Percentiles rank a stretch among this genome's conserved stretches.
These are phyloP conservation scores for Melospiza georgiana DNA, from an alignment of 2,113 vertebrate genomes.

Conservation along the genomic window DNA sequence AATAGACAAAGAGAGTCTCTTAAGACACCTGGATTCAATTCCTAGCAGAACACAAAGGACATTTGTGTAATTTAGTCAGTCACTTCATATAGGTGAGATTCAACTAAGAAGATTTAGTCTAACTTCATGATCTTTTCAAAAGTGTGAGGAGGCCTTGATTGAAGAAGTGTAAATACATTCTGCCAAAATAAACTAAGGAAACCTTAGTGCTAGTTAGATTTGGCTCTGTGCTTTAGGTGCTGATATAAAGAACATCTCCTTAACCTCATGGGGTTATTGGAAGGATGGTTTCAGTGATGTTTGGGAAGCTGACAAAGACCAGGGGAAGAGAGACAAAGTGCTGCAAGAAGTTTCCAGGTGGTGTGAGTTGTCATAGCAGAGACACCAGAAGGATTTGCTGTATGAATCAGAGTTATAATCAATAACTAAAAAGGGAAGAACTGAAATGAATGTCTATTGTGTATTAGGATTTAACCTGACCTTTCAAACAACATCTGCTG, in stretches of 20 bases:
- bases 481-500: constrained; percentile 33
- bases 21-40: constrained; percentile 19
- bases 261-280: neutral
- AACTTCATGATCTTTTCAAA: constrained; percentile 32
- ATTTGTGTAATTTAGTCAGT: neutral
- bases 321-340: neutral
- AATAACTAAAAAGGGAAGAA: neutral
- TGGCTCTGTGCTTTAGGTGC: neutral
- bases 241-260: neutral
- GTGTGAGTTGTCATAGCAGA: neutral
- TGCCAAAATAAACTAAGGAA: neutral
- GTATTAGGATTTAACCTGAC: constrained; percentile 13
- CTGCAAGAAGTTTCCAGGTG: neutral
- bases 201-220: neutral
- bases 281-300: neutral
- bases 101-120: neutral
- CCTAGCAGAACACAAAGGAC: constrained; percentile 2
- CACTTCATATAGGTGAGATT: constrained; percentile 1
- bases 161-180: neutral
- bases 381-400: neutral
- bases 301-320: neutral
- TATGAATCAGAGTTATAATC: neutral
- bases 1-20: neutral
- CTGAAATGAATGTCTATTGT: neutral
- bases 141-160: neutral